A percentile compares a stretch with the other conserved stretches of the same genome.
Evolutionary conservation across 2,888 invertebrate genomes (phyloP).

Genomic region (Ophraella communa): DNA sequence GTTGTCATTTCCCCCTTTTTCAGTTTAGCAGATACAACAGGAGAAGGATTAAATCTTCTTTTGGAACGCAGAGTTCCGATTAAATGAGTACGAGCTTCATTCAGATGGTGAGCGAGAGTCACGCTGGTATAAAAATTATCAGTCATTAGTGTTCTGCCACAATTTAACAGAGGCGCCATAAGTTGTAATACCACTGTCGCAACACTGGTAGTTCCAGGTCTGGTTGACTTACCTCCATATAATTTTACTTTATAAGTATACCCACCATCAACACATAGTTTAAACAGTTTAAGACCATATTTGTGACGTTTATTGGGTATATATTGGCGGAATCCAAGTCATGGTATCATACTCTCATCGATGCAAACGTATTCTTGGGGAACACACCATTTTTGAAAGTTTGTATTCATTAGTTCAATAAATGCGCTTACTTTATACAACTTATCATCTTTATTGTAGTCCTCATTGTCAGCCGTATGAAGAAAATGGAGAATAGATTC

Average conservation of each 20-base stretch:
- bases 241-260: slow-evolving; percentile 1
- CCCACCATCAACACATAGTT: no score
- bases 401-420: no score
- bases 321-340: not conserved
- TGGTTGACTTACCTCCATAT: slow-evolving; percentile 1
- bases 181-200: not conserved
- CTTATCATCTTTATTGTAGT: no score
- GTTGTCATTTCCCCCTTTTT: not conserved
- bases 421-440: no score
- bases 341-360: slow-evolving; percentile 5
- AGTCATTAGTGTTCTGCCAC: not conserved
- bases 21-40: not conserved
- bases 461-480: no score
- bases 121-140: slow-evolving; percentile 9
- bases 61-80: slow-evolving; percentile 2
- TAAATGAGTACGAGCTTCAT: slow-evolving; percentile 8
- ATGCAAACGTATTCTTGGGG: not conserved
- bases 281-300: slow-evolving; percentile 1
- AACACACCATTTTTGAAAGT: no score
- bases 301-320: not conserved
- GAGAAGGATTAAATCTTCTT: not conserved
- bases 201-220: slow-evolving; percentile 1
- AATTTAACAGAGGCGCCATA: not conserved
- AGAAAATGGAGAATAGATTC: no score
- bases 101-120: not conserved